Conservation (phyloP, 2,797 vertebrate genomes). For the Poecilia wingei region DNA sequence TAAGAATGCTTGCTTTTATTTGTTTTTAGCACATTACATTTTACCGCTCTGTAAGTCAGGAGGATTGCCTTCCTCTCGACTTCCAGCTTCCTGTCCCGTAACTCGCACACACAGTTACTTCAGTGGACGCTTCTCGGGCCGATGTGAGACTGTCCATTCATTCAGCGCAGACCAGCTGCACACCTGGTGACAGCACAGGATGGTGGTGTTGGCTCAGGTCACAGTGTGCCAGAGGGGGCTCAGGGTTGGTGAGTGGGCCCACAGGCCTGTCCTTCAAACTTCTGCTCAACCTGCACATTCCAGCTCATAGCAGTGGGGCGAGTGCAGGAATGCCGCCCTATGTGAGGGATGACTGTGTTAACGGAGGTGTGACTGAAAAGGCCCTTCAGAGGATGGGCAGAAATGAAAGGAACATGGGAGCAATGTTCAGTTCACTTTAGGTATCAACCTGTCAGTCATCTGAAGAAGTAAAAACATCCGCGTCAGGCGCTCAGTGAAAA, state of each 20-base stretch:
- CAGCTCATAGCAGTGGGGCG: conserved; percentile 62
- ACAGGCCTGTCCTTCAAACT: conserved; percentile 67
- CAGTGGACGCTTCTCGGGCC: conserved; percentile 53
- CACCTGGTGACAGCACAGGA: conserved; percentile 77
- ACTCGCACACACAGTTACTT: conserved; percentile 46
- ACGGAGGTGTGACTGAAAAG: conserved; percentile 68
- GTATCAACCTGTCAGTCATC: conserved; percentile 36
- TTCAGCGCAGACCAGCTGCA: conserved; percentile 70
- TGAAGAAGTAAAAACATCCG: conserved; percentile 13
- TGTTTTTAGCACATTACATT: conserved; percentile 56
- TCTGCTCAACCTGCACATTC: conserved; percentile 73
- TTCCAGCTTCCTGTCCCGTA: conserved; percentile 45
- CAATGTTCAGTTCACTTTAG: conserved; percentile 36
- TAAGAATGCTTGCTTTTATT: conserved; percentile 52
- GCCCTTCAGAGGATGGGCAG: conserved; percentile 55
- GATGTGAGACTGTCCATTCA: conserved; percentile 77
- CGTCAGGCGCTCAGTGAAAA: not conserved
- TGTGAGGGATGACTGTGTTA: conserved; percentile 72
- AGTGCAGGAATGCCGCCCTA: conserved; percentile 69
- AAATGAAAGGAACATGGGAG: conserved; percentile 56
- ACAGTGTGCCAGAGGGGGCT: conserved; percentile 31
- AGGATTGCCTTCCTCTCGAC: conserved; percentile 25
- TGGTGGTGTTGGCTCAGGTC: conserved; percentile 73
- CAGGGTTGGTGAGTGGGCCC: conserved; percentile 45
- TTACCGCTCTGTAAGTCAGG: not conserved